These are phyloP conservation scores for Psittacula cyanocephala DNA, from an alignment of 2,113 vertebrate genomes.

Conservation along the genomic window DNA sequence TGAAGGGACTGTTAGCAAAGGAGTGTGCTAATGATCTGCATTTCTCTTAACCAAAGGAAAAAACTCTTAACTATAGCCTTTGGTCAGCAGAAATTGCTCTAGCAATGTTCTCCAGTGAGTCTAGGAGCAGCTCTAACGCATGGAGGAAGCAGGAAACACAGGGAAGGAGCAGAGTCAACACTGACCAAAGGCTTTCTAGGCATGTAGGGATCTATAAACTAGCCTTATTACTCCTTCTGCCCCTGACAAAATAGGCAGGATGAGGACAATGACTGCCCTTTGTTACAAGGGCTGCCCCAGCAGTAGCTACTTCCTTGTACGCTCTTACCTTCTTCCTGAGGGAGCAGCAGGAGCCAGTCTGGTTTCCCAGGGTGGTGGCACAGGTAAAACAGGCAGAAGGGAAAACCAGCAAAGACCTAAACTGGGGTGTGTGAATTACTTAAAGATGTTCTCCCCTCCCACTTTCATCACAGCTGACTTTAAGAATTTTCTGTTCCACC, in stretches of 20 bases:
- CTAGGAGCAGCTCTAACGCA: not conserved
- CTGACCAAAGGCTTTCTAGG: not conserved
- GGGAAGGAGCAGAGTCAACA: not conserved
- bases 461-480: not conserved
- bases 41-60: not conserved
- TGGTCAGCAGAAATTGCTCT: not conserved
- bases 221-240: not conserved
- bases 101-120: not conserved
- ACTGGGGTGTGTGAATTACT: not conserved
- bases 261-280: not conserved
- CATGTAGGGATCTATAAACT: not conserved
- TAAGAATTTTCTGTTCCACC: not conserved
- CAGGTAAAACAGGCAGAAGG: not conserved
- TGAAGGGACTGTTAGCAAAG: not conserved
- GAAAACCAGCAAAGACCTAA: not conserved
- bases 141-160: not conserved
- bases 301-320: not conserved
- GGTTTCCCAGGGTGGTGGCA: not conserved
- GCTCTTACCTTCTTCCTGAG: not conserved
- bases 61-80: not conserved
- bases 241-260: not conserved
- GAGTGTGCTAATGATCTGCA: not conserved
- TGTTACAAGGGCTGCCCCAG: not conserved
- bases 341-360: not conserved
- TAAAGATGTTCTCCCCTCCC: not conserved